phyloP scores from a whole-genome alignment of 2,797 vertebrate genomes.

The Hippopotamyrus pictus region DNA sequence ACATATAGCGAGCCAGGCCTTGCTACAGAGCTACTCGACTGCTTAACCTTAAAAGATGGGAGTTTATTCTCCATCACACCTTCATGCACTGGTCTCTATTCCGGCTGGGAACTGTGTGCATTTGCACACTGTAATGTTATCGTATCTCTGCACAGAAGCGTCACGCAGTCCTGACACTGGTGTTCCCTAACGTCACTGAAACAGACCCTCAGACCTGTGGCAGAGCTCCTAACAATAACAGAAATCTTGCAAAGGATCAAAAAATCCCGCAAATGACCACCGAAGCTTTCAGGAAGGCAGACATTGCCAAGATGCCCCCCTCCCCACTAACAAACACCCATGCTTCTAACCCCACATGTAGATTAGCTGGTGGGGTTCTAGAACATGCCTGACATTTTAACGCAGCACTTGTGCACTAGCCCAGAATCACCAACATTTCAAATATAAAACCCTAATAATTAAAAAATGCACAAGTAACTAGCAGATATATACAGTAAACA shows the following conservation, averaged over 20 bases:
- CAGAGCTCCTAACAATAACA: not conserved
- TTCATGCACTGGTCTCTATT: not conserved
- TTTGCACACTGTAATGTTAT: not conserved
- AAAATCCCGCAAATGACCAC: not conserved
- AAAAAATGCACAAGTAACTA: not conserved
- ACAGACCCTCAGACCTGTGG: not conserved
- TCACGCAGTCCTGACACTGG: not conserved
- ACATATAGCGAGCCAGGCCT: not conserved
- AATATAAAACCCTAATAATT: not conserved
- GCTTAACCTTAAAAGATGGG: not conserved
- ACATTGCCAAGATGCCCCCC: not conserved
- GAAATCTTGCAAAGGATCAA: not conserved
- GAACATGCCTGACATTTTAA: not conserved
- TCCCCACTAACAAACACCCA: not conserved
- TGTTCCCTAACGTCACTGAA: not conserved
- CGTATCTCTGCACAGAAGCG: not conserved
- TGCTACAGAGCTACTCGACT: not conserved
- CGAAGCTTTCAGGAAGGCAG: not conserved
- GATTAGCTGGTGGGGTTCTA: not conserved
- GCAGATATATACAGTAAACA: not conserved
- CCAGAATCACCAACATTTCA: not conserved
- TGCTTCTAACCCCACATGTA: not conserved
- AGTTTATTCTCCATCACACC: not conserved
- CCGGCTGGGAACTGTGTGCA: not conserved
- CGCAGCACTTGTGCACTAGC: not conserved